These are phyloP conservation scores for Frankliniella intonsa DNA, from an alignment of 2,888 invertebrate genomes.

Conservation along the genomic window DNA sequence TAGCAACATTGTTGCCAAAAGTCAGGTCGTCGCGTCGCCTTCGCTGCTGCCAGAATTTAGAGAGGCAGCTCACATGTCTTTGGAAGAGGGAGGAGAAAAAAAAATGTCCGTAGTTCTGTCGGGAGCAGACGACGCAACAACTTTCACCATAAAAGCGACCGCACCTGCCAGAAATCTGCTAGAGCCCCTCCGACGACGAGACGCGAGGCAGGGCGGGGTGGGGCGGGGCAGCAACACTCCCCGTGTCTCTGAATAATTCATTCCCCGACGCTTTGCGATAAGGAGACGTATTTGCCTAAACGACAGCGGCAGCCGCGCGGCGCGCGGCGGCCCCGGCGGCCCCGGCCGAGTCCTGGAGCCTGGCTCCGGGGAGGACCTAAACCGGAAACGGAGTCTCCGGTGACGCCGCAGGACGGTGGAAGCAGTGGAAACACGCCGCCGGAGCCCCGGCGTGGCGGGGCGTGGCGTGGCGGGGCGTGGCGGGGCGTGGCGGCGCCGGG, in stretches of 20 bases:
- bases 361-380: neutral
- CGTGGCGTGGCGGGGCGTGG: neutral
- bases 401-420: neutral
- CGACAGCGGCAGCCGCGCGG: conserved; percentile 1
- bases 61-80: no score
- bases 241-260: neutral
- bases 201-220: neutral
- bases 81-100: no score
- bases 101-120: no score
- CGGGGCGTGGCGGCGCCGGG: neutral
- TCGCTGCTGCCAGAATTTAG: no score
- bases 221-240: no score
- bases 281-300: conserved; percentile 23
- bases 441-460: neutral
- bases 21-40: no score
- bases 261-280: neutral
- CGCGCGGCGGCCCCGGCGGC: neutral
- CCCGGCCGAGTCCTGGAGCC: neutral
- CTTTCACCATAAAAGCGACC: neutral
- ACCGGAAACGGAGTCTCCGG: conserved; percentile 6
- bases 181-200: neutral
- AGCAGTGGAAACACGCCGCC: neutral
- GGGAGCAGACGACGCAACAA: no score
- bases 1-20: no score
- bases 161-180: neutral